These are phyloP conservation scores for Leguminivora glycinivorella DNA, from an alignment of 1,140 invertebrate species.

Conservation along the genomic window DNA sequence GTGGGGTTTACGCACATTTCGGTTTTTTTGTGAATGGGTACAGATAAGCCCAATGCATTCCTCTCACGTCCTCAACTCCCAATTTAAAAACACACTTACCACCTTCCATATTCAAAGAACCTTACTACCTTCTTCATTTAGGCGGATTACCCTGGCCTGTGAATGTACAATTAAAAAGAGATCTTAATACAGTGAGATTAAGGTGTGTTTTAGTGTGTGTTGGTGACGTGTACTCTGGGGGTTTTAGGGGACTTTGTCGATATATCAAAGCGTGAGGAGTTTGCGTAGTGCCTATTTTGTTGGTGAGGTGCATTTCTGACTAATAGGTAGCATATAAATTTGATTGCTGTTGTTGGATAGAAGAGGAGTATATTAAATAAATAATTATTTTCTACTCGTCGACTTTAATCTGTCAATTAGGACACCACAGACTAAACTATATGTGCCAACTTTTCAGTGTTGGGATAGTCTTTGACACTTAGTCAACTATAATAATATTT, in stretches of 20 bases:
- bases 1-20: no score
- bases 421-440: no score
- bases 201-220: background rate
- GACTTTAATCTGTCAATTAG: no score
- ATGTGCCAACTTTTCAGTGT: no score
- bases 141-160: background rate
- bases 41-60: constrained; percentile 1
- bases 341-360: no score
- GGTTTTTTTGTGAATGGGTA: background rate
- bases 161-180: background rate
- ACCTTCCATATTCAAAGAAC: background rate
- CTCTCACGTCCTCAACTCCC: background rate
- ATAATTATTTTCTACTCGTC: no score
- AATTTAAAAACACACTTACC: background rate
- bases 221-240: background rate
- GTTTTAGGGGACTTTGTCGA: background rate
- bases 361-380: no score
- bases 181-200: background rate
- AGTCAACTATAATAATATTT: no score
- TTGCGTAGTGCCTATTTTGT: background rate
- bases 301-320: no score
- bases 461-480: no score
- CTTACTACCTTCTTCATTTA: background rate
- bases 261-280: background rate
- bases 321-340: no score